phyloP scores from a whole-genome alignment of 2,113 vertebrate genomes.

The Hydropotes inermis region DNA sequence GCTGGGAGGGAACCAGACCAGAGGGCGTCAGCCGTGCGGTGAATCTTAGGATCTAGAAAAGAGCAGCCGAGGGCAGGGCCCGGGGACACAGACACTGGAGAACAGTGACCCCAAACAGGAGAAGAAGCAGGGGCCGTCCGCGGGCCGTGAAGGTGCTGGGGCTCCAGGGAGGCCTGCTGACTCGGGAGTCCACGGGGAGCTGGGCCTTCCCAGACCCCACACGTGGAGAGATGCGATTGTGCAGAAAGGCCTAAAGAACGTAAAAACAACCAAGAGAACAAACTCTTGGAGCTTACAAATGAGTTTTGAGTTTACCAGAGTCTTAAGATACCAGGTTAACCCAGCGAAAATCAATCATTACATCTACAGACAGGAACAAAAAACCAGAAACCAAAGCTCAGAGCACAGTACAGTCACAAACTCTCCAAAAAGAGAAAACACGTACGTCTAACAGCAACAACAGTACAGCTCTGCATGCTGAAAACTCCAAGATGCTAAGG shows the following conservation, averaged over 20 bases:
- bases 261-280: background rate
- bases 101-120: background rate
- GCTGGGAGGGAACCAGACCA: background rate
- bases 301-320: background rate
- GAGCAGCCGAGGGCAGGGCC: background rate
- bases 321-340: background rate
- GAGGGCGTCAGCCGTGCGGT: background rate
- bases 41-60: background rate
- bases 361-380: background rate
- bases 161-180: background rate
- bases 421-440: background rate
- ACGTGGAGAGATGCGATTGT: accelerated
- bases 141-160: background rate
- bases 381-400: background rate
- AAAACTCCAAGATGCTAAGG: background rate
- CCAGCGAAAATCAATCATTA: background rate
- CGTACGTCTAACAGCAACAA: background rate
- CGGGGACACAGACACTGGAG: no score
- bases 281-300: background rate
- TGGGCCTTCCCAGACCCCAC: background rate
- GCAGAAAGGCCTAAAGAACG: background rate
- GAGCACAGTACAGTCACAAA: background rate
- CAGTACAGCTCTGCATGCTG: background rate
- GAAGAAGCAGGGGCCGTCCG: no score
- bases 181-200: background rate